Base-by-base conservation (phyloP, 2,797 vertebrate genomes). In the Semotilus atromaculatus region DNA sequence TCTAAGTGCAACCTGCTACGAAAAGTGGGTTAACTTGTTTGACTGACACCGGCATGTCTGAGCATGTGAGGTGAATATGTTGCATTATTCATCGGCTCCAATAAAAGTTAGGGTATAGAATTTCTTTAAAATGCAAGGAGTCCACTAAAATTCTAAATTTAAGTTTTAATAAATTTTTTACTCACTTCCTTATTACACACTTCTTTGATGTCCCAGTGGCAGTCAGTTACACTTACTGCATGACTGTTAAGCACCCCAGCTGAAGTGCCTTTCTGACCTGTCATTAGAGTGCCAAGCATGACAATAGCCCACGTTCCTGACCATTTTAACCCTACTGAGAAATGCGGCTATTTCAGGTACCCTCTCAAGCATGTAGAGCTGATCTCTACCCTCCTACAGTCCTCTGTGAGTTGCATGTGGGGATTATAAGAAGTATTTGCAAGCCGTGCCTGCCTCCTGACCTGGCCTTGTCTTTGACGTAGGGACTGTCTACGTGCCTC, bases 371-470 rank as follows among this genome's bases (percentile, higher is more conserved):
- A 83, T 51, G 2, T 62, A 53, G 70, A 62, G 53, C 64, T 87
- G 83, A 84, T 77, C 85, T 67, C 18, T 71, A 74, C 81, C 40
- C 77, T 55, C 70, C 43, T 40, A 13, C 23, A 38, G 36, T 74
- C 67, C 26, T 89, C 86, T 72, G 70, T 86, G 86, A 90, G 86
- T 93, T 91, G 89, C 90, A 88, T 94, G 92, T 89, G 55, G 88
- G 95, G 94, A 96, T 96, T 95, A 95, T 90, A 86, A 88, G 74
- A 88, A 87, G 91, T 93, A 92, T 93, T 94, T 92, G 80, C 83
- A 91, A 90, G 89, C 90, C 64, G 78, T 79, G 88, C 85, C 91
- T 88, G 89, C 91, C 89, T 86, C 75, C 89, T 92, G 93, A 93
- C 89, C 76, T 40, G 91, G 81, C 86, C 89, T 85, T 80, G 92